Conservation (phyloP, 35 echinoderm and acorn worm species). For the Lytechinus pictus region DNA sequence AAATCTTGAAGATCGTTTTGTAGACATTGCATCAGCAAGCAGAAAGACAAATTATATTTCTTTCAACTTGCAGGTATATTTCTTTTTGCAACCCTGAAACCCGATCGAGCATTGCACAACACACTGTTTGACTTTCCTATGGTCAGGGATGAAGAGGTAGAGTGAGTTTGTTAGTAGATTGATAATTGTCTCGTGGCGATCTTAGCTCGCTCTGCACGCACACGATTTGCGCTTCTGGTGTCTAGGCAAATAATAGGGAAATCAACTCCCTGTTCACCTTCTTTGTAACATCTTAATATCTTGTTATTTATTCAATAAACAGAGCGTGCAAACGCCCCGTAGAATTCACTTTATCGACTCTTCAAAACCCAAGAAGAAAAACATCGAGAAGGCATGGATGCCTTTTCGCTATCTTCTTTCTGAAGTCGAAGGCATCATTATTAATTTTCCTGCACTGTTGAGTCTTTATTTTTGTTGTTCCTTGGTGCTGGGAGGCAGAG, state of each 20-base stretch:
- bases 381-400: conserved; percentile 32
- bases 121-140: background rate
- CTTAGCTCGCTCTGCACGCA: background rate
- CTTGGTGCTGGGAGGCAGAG: conserved; percentile 9
- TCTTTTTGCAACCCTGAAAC: background rate
- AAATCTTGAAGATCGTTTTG: background rate
- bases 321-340: conserved; percentile 50
- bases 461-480: background rate
- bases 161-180: conserved; percentile 19
- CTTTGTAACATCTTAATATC: conserved; percentile 56
- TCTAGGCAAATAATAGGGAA: background rate
- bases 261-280: conserved; percentile 40
- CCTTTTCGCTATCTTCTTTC: background rate
- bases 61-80: background rate
- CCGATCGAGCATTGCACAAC: background rate
- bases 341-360: conserved; percentile 46
- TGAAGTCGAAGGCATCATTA: background rate
- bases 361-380: conserved; percentile 26
- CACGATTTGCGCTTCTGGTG: conserved; percentile 31
- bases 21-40: background rate
- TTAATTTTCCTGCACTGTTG: conserved; percentile 13
- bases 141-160: background rate
- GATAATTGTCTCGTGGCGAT: conserved; percentile 10
- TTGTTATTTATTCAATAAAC: conserved; percentile 58
- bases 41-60: conserved; percentile 5